Evolutionary conservation across 2,888 invertebrate genomes (phyloP).

Genomic region (Margaritifera margaritifera): DNA sequence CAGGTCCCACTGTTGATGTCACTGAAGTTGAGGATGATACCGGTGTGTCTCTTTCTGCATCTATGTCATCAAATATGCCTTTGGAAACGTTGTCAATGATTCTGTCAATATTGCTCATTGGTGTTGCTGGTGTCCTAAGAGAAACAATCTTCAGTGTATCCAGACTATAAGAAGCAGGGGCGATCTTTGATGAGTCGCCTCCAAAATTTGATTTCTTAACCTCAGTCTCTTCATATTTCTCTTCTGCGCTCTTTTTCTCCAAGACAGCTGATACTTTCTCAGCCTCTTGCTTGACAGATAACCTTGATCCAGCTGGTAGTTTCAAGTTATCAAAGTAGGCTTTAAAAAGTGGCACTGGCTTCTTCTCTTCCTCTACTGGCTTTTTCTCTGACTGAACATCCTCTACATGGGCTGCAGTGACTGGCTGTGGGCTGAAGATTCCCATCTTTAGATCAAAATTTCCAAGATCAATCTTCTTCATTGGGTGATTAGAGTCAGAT

Average conservation of each 20-base stretch:
- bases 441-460: slow-evolving; percentile 24
- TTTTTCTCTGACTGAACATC: slow-evolving; percentile 26
- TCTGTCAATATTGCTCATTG: slow-evolving; percentile 82
- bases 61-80: slow-evolving; percentile 74
- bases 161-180: not conserved
- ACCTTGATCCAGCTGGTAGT: slow-evolving; percentile 21
- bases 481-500: slow-evolving; percentile 7
- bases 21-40: too few species aligned
- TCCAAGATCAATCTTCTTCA: slow-evolving; percentile 1
- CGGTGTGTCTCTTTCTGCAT: slow-evolving; percentile 23
- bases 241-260: slow-evolving; percentile 16
- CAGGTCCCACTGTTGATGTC: too few species aligned
- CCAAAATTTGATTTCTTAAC: slow-evolving; percentile 3
- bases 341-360: slow-evolving; percentile 38
- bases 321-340: slow-evolving; percentile 32
- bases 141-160: not conserved
- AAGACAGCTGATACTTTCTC: slow-evolving; percentile 22
- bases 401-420: not conserved
- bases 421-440: slow-evolving; percentile 19
- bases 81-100: slow-evolving; percentile 92
- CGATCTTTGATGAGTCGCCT: slow-evolving; percentile 1
- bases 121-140: slow-evolving; percentile 16
- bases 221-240: slow-evolving; percentile 31
- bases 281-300: slow-evolving; percentile 20
- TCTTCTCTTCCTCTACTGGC: slow-evolving; percentile 32